Conservation (phyloP, 2,797 vertebrate species). For the Mareca penelope region DNA sequence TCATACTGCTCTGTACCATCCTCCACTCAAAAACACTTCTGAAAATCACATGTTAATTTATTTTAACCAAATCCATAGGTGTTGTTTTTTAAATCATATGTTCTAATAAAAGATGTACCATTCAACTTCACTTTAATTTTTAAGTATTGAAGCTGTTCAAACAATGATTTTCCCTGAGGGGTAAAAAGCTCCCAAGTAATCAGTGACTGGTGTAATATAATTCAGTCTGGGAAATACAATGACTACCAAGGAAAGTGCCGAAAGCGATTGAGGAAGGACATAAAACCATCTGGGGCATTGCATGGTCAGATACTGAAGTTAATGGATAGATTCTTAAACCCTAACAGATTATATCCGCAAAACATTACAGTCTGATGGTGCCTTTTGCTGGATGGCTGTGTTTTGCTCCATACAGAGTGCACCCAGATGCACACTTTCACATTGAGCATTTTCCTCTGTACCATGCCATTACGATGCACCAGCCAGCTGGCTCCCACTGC, state of each 20-base stretch:
- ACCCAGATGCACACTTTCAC: neutral
- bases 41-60: neutral
- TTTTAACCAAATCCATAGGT: neutral
- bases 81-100: neutral
- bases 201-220: neutral
- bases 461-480: neutral
- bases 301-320: neutral
- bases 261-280: slow-evolving; percentile 1
- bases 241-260: neutral
- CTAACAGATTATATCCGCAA: neutral
- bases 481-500: neutral
- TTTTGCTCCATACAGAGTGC: neutral
- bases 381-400: neutral
- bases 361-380: neutral
- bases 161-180: neutral
- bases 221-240: slow-evolving; percentile 16
- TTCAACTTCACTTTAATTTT: slow-evolving; percentile 13
- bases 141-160: neutral
- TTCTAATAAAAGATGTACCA: neutral
- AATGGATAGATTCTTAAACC: neutral
- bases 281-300: neutral
- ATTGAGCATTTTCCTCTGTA: neutral
- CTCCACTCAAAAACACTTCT: neutral
- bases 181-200: neutral
- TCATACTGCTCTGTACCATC: neutral